Evolutionary conservation across 2,797 vertebrate genomes (phyloP).

Genomic region (Hafferia zeledoni): DNA sequence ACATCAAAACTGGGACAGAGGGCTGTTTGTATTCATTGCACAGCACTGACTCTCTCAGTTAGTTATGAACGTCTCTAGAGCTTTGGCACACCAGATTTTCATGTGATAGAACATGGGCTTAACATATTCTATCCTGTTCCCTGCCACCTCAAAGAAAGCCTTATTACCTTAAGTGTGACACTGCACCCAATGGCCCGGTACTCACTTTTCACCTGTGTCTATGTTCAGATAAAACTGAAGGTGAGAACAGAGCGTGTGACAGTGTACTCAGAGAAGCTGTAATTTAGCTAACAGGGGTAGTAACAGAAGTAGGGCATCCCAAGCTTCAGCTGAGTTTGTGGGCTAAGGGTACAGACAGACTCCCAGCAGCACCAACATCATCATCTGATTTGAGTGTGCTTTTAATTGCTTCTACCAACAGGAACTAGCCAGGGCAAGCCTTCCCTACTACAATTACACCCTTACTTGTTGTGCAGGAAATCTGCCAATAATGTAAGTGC

Average conservation of each 20-base stretch:
- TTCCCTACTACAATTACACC: not conserved
- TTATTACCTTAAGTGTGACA: not conserved
- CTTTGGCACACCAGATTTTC: not conserved
- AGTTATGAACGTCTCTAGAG: not conserved
- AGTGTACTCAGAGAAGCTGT: not conserved
- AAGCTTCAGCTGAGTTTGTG: not conserved
- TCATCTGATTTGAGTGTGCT: not conserved
- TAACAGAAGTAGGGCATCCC: not conserved
- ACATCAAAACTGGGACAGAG: not conserved
- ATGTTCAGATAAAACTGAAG: not conserved
- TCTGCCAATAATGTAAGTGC: not conserved
- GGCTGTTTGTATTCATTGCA: not conserved
- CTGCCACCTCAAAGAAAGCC: not conserved
- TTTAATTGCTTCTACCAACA: not conserved
- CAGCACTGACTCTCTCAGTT: not conserved
- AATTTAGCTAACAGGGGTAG: not conserved
- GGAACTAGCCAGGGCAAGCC: not conserved
- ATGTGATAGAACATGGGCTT: not conserved
- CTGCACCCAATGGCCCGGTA: accelerated
- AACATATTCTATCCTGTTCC: not conserved
- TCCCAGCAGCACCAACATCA: not conserved
- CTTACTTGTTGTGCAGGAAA: not conserved
- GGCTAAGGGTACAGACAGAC: not conserved
- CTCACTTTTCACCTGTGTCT: accelerated
- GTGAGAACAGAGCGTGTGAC: not conserved